Percentiles rank a stretch among this genome's conserved stretches.
These are phyloP conservation scores for Oscheius myriophilus DNA, from an alignment of 2,888 invertebrate genomes.

Conservation along the genomic window DNA sequence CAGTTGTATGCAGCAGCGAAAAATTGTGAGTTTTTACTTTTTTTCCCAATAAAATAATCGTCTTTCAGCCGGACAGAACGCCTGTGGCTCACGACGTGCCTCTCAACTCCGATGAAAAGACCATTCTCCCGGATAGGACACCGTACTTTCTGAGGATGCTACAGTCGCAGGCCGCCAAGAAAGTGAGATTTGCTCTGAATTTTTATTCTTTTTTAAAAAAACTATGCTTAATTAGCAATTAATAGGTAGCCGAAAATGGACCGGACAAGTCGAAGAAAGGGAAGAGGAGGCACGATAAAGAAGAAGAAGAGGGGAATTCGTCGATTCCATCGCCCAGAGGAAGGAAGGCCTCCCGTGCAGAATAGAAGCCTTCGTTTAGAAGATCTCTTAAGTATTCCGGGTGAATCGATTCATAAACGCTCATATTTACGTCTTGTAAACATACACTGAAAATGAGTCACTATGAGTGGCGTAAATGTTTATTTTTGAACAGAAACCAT, in stretches of 20 bases:
- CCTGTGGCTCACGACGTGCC: slow-evolving; percentile 8
- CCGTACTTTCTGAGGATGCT: slow-evolving; percentile 8
- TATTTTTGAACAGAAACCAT: too few species aligned
- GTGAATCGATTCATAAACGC: too few species aligned
- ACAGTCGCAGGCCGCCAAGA: not conserved
- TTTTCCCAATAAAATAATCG: not conserved
- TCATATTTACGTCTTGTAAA: too few species aligned
- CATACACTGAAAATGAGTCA: too few species aligned
- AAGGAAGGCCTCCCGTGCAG: too few species aligned
- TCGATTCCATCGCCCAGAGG: not conserved
- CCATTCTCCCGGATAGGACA: slow-evolving; percentile 1
- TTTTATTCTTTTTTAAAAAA: not conserved
- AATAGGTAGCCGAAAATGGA: too few species aligned
- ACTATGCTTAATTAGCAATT: too few species aligned
- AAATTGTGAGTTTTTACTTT: not conserved
- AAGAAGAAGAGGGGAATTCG: not conserved
- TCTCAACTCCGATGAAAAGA: not conserved
- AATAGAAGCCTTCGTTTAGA: too few species aligned
- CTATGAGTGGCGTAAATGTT: too few species aligned
- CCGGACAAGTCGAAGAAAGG: not conserved
- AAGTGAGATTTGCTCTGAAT: not conserved
- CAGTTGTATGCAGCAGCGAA: not conserved
- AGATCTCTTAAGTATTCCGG: too few species aligned
- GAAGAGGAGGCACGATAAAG: slow-evolving; percentile 12
- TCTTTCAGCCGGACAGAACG: not conserved